Percentiles rank a stretch among this genome's conserved stretches.
phyloP scores from a whole-genome alignment of 2,113 vertebrate species.

The Epinephelus fuscoguttatus region DNA sequence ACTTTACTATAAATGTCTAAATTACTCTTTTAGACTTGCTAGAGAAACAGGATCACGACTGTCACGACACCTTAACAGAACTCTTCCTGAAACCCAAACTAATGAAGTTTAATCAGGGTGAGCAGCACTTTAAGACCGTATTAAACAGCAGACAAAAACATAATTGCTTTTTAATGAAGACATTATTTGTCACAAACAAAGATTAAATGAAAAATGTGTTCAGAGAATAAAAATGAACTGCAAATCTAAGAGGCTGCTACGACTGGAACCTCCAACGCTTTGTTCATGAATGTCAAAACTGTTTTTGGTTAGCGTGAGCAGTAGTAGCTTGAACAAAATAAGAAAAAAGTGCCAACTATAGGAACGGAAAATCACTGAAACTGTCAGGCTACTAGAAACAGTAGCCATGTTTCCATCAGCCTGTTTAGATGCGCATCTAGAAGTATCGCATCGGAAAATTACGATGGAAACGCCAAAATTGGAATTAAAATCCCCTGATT shows the following conservation, averaged over 20 bases:
- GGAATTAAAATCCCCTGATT: too few species aligned
- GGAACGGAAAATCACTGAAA: too few species aligned
- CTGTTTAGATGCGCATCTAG: too few species aligned
- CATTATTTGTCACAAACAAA: conserved; percentile 18
- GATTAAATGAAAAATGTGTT: conserved; percentile 36
- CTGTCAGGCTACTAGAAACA: too few species aligned
- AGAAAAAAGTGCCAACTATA: too few species aligned
- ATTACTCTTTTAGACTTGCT: neutral
- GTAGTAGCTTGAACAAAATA: too few species aligned
- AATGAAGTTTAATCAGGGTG: conserved; percentile 32
- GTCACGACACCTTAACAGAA: neutral
- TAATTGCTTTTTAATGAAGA: conserved; percentile 43
- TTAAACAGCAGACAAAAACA: conserved; percentile 33
- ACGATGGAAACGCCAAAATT: too few species aligned
- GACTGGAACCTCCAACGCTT: neutral
- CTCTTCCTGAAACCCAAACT: neutral
- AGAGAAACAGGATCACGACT: neutral
- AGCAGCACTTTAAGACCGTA: conserved; percentile 18
- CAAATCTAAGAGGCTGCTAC: conserved; percentile 1
- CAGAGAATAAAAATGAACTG: neutral
- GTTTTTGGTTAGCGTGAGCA: neutral
- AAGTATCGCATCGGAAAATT: too few species aligned
- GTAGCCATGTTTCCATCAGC: too few species aligned
- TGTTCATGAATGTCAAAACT: neutral
- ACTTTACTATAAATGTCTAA: too few species aligned